phyloP scores from a whole-genome alignment of 2,797 vertebrate genomes.

The Pampus argenteus region DNA sequence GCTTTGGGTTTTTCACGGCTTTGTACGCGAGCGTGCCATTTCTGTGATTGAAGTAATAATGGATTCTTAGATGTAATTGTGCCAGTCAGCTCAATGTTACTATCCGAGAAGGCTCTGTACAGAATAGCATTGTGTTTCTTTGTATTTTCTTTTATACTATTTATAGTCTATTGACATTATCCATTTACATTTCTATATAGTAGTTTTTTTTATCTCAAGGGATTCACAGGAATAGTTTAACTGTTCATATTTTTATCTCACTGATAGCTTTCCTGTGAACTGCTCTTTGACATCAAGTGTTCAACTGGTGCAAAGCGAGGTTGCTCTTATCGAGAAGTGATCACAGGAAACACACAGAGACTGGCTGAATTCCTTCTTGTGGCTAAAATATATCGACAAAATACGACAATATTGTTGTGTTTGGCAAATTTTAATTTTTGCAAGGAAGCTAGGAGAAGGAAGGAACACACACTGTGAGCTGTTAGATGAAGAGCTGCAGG shows the following conservation, averaged over 20 bases:
- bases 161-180: neutral
- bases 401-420: neutral
- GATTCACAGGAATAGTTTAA: neutral
- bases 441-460: neutral
- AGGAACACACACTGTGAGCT: neutral
- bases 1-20: conserved; percentile 31
- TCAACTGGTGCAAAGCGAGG: neutral
- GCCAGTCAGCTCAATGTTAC: conserved; percentile 22
- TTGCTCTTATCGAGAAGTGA: neutral
- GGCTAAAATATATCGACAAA: neutral
- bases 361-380: neutral
- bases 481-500: neutral
- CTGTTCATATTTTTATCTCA: neutral
- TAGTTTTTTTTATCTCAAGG: neutral
- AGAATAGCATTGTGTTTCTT: conserved; percentile 9
- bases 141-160: neutral
- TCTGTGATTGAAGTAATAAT: conserved; percentile 61
- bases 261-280: neutral
- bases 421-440: neutral
- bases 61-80: conserved; percentile 45
- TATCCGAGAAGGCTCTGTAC: conserved; percentile 4
- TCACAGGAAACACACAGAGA: neutral
- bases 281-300: neutral
- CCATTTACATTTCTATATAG: neutral
- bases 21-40: conserved; percentile 34